phyloP scores from a whole-genome alignment of 2,888 invertebrate genomes.

The Zygogramma bicolorata region DNA sequence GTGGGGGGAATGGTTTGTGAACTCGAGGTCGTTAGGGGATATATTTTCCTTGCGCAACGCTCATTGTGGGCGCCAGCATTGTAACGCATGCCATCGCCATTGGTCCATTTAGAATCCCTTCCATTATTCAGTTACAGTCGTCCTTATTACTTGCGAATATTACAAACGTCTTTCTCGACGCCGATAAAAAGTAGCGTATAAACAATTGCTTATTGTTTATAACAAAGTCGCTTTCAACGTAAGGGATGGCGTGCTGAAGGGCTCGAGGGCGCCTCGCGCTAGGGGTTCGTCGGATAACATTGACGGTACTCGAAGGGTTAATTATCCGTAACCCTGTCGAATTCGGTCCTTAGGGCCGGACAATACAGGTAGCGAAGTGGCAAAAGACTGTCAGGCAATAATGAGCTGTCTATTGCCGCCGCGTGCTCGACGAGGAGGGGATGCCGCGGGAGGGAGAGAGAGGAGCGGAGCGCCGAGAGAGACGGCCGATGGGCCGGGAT shows the following conservation, averaged over 20 bases:
- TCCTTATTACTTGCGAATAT: constrained; percentile 50
- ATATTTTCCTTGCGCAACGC: constrained; percentile 65
- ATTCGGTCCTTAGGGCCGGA: constrained; percentile 47
- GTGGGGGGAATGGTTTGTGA: constrained; percentile 58
- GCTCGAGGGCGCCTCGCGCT: not conserved
- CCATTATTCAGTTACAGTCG: constrained; percentile 57
- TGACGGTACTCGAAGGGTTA: constrained; percentile 29
- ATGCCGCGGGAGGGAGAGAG: constrained; percentile 56
- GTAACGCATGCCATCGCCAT: constrained; percentile 74
- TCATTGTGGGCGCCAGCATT: constrained; percentile 66
- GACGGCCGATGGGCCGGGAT: constrained; percentile 67
- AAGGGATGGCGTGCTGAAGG: not conserved
- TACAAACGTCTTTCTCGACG: constrained; percentile 18
- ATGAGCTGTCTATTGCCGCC: constrained; percentile 64
- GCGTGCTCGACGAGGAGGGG: constrained; percentile 64
- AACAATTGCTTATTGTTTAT: constrained; percentile 1
- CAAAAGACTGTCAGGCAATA: no score
- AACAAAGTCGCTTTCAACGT: not conserved
- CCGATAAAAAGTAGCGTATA: not conserved
- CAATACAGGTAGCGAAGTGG: constrained; percentile 65
- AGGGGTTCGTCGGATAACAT: not conserved
- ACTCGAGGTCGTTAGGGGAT: constrained; percentile 61
- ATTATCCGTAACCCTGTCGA: constrained; percentile 48
- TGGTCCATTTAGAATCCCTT: constrained; percentile 70
- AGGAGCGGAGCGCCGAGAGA: constrained; percentile 63